Percentiles rank a stretch among this genome's conserved stretches.
phyloP scores from a whole-genome alignment of 2,113 vertebrate species.

The Pollimyrus isidori region DNA sequence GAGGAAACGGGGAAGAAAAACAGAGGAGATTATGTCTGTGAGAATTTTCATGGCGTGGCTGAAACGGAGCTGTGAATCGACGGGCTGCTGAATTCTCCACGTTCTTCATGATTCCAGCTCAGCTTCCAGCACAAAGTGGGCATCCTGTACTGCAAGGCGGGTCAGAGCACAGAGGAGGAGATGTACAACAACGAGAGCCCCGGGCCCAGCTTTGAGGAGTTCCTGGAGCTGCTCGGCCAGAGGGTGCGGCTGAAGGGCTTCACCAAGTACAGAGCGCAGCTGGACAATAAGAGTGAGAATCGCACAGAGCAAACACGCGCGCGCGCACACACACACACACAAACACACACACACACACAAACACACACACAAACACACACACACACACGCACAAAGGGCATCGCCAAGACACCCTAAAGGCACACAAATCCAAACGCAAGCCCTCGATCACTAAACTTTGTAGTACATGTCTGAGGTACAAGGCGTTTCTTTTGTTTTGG shows the following conservation, averaged over 20 bases:
- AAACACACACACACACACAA: no score
- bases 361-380: no score
- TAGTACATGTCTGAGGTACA: background rate
- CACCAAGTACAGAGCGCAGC: slow-evolving; percentile 74
- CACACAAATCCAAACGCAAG: background rate
- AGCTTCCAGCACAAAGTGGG: slow-evolving; percentile 83
- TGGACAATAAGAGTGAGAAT: slow-evolving; percentile 78
- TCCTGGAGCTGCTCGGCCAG: slow-evolving; percentile 76
- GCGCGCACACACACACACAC: no score
- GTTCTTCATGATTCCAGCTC: slow-evolving; percentile 56
- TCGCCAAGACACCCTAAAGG: background rate
- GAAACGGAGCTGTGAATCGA: background rate
- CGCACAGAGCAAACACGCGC: background rate
- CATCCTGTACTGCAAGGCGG: slow-evolving; percentile 73
- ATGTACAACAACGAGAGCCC: slow-evolving; percentile 81
- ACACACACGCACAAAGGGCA: background rate
- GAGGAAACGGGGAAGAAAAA: background rate
- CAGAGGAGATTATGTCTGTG: background rate
- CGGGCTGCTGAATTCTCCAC: background rate
- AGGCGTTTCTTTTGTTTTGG: background rate
- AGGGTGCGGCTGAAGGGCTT: slow-evolving; percentile 76
- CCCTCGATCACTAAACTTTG: background rate
- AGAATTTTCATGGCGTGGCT: background rate
- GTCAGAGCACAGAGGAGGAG: slow-evolving; percentile 77
- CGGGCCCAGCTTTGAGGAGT: slow-evolving; percentile 74